phyloP scores from a whole-genome alignment of 2,888 invertebrate genomes.

The Lamellibrachia satsuma region DNA sequence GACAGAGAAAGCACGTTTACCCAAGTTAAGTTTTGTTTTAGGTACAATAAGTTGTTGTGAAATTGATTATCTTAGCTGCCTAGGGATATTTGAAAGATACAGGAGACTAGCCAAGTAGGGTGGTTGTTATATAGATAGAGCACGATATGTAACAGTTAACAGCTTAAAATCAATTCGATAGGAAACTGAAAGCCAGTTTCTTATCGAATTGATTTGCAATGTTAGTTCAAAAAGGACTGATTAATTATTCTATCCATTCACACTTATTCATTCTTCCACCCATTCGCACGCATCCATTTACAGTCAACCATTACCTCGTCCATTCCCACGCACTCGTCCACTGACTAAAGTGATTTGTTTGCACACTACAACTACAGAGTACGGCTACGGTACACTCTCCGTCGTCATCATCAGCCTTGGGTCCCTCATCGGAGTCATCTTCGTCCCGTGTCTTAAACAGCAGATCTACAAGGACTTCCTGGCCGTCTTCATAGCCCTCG shows the following conservation, averaged over 20 bases:
- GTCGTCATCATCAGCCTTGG: conserved; percentile 14
- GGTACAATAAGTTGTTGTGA: too few relatives aligned
- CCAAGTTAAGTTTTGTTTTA: too few relatives aligned
- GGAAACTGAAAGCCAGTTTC: too few relatives aligned
- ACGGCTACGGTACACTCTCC: conserved; percentile 23
- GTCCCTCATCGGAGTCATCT: conserved; percentile 14
- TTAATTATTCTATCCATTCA: not conserved
- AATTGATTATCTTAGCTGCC: too few relatives aligned
- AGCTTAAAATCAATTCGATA: too few relatives aligned
- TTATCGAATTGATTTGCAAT: not conserved
- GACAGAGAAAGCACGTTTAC: too few relatives aligned
- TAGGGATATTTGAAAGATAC: too few relatives aligned
- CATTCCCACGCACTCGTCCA: not conserved
- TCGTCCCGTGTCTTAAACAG: conserved; percentile 22
- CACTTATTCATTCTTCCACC: not conserved
- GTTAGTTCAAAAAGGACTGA: not conserved
- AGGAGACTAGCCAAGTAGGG: too few relatives aligned
- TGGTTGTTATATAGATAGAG: too few relatives aligned
- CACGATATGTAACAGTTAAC: too few relatives aligned
- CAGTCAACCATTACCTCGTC: not conserved
- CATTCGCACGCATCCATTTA: not conserved
- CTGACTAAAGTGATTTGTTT: not conserved
- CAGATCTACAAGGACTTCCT: conserved; percentile 80
- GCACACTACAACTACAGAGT: not conserved
- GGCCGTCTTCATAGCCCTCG: conserved; percentile 88